These are phyloP conservation scores for Ormyrus thymus DNA, from an alignment of 2,888 invertebrate species.

Conservation along the genomic window DNA sequence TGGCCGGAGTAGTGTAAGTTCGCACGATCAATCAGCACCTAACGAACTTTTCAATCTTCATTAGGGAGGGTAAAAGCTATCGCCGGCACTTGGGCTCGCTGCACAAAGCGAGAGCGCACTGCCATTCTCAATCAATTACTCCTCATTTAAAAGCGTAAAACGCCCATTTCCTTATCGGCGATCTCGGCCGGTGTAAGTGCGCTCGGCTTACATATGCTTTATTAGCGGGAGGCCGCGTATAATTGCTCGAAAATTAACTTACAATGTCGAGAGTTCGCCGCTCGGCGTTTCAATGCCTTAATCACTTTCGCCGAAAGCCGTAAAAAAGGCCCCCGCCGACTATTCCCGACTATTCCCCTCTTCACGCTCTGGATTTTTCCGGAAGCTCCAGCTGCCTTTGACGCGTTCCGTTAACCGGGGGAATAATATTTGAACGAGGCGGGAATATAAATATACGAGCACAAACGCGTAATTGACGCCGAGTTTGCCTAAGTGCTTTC, in stretches of 20 bases:
- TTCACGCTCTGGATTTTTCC: no score
- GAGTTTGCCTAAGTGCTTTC: slow-evolving; percentile 50
- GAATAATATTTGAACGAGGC: no score
- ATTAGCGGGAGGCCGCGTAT: neutral
- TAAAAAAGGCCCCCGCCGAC: neutral
- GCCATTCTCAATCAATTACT: slow-evolving; percentile 42
- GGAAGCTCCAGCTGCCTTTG: no score
- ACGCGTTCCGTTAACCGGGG: no score
- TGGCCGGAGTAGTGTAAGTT: slow-evolving; percentile 9
- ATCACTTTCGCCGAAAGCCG: slow-evolving; percentile 28
- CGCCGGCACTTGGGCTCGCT: neutral
- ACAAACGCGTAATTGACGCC: slow-evolving; percentile 31
- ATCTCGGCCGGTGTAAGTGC: slow-evolving; percentile 6
- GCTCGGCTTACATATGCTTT: neutral
- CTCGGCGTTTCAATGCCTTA: neutral
- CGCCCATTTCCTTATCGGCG: slow-evolving; percentile 41
- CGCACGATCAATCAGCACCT: slow-evolving; percentile 44
- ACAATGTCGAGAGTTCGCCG: slow-evolving; percentile 14
- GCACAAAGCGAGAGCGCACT: neutral
- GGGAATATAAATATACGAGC: neutral
- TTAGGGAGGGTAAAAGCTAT: slow-evolving; percentile 43
- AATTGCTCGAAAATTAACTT: slow-evolving; percentile 2
- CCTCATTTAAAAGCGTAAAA: slow-evolving; percentile 33
- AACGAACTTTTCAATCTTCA: slow-evolving; percentile 48
- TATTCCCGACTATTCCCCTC: no score